phyloP scores from a whole-genome alignment of 1,140 invertebrate genomes.

The Drosophila carrolli region DNA sequence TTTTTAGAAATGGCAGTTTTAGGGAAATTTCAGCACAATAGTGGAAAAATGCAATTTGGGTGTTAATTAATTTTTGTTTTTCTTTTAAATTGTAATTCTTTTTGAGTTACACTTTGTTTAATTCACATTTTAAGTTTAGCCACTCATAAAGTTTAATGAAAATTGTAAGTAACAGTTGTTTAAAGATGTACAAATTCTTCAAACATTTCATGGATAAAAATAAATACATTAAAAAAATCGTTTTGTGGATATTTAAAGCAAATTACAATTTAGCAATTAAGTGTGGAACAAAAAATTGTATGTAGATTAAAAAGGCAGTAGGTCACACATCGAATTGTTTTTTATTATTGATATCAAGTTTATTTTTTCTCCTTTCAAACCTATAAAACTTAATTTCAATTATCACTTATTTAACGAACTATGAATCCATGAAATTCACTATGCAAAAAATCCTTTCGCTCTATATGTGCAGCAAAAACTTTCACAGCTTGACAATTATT shows the following conservation, averaged over 20 bases:
- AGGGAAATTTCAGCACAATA: background rate
- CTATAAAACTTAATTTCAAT: slow-evolving; percentile 7
- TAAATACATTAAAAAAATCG: no score
- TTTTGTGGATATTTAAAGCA: background rate
- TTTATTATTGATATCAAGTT: background rate
- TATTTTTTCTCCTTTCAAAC: background rate
- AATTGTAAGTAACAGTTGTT: no score
- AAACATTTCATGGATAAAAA: no score
- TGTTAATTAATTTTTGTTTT: no score
- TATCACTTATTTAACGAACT: slow-evolving; percentile 15
- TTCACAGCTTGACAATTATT: slow-evolving; percentile 1
- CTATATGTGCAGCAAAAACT: slow-evolving; percentile 10
- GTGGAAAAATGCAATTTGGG: background rate
- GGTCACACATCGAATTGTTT: background rate
- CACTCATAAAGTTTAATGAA: no score
- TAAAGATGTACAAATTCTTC: no score
- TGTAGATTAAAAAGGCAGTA: background rate
- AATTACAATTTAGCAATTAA: no score
- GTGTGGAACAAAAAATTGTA: background rate
- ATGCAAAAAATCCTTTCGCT: slow-evolving; percentile 12
- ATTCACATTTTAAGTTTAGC: no score
- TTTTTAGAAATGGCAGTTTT: background rate
- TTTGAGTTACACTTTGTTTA: no score
- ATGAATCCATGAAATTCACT: background rate
- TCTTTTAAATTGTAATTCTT: no score